Conservation (phyloP, 2,888 invertebrate genomes). For the Phengaris arion region DNA sequence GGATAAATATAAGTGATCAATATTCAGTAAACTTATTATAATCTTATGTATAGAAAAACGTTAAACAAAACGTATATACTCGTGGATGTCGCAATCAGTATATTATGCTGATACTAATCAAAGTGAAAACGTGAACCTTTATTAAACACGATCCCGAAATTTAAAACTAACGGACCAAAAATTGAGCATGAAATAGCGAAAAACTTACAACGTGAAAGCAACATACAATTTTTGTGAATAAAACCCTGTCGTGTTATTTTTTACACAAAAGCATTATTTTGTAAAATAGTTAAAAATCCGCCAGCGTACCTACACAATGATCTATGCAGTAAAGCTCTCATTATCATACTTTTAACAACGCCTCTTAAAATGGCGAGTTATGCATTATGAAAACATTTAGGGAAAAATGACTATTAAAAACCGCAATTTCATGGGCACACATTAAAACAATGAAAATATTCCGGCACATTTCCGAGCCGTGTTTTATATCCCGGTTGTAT, state of each 20-base stretch:
- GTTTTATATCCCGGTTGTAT: slow-evolving; percentile 28
- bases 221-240: background rate
- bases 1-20: too few species aligned
- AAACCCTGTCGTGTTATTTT: background rate
- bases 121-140: background rate
- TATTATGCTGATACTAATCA: background rate
- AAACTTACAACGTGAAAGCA: background rate
- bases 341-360: slow-evolving; percentile 10
- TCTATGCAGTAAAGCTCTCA: slow-evolving; percentile 10
- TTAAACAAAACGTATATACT: too few species aligned
- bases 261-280: background rate
- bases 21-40: too few species aligned
- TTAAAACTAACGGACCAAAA: slow-evolving; percentile 6
- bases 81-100: too few species aligned
- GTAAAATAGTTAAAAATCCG: slow-evolving; percentile 23
- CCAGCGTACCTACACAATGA: background rate
- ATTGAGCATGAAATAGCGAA: background rate
- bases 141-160: background rate
- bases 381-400: slow-evolving; percentile 26
- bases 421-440: slow-evolving; percentile 26
- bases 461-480: slow-evolving; percentile 28
- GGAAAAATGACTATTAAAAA: slow-evolving; percentile 27
- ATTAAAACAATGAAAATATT: slow-evolving; percentile 31
- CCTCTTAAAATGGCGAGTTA: slow-evolving; percentile 16
- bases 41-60: too few species aligned